Percentiles rank a stretch among this genome's conserved stretches.
These are phyloP conservation scores for Zaprionus gabonicus DNA, from an alignment of 1,140 invertebrate genomes.

Conservation along the genomic window DNA sequence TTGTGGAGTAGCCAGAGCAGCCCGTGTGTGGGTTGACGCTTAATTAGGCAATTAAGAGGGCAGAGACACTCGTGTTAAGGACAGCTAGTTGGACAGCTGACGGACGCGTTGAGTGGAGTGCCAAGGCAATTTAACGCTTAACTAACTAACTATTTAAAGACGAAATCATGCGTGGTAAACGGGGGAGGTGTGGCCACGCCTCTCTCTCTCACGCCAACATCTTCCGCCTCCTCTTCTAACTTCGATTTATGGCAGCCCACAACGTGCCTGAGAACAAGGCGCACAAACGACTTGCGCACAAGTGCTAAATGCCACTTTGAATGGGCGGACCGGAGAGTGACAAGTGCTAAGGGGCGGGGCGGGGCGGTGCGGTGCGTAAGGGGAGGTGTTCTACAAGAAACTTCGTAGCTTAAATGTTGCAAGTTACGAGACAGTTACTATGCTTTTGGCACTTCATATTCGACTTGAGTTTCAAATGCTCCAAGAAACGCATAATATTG, in stretches of 20 bases:
- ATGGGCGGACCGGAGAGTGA: not conserved
- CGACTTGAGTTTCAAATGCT: not conserved
- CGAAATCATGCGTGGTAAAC: conserved; percentile 47
- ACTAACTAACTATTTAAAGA: conserved; percentile 67
- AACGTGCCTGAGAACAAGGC: conserved; percentile 31
- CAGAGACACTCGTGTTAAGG: conserved; percentile 48
- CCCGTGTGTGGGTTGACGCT: conserved; percentile 36
- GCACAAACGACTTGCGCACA: conserved; percentile 37
- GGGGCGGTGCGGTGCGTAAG: not conserved
- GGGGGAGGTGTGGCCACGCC: conserved; percentile 8
- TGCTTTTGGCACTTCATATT: conserved; percentile 13
- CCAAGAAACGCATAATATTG: not conserved
- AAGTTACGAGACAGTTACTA: conserved; percentile 6
- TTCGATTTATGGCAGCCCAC: conserved; percentile 69
- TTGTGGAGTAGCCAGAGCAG: conserved; percentile 18
- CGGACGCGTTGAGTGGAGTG: conserved; percentile 43
- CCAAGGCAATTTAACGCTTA: conserved; percentile 77
- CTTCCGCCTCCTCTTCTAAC: conserved; percentile 19
- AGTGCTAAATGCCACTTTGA: conserved; percentile 61
- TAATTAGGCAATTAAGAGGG: conserved; percentile 77
- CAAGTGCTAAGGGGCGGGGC: not conserved
- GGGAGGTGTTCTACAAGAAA: not conserved
- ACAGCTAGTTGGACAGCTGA: conserved; percentile 50
- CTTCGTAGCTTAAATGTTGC: conserved; percentile 16
- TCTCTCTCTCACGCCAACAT: conserved; percentile 31